Base-by-base conservation (phyloP, 1,140 invertebrate species). In the Solenopsis fugax region DNA sequence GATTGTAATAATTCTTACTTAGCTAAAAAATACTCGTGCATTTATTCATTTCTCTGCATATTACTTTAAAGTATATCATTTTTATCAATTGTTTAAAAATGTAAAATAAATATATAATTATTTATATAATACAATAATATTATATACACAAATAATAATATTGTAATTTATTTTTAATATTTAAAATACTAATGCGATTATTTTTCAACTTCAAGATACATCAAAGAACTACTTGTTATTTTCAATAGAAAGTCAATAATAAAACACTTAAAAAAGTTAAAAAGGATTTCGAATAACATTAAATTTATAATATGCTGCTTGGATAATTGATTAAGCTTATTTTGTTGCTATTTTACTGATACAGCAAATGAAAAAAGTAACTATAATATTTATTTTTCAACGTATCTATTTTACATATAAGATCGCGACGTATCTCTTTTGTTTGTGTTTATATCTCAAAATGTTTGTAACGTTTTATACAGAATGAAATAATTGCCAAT, bases 71-170 rank as follows among this genome's bases (percentile, higher is more conserved):
- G 29, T 62, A 9, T 64, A 64, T 34, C 34, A 7, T 64, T 64
- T 37, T 13, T 37, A 34, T 2, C 37, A 65, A 65, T 65, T 41
- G 7, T 65, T 6, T 65, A 65, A 41, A 65, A 10, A 41, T 10
- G 13, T 69, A 69, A 48, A 69, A 69, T 48, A 71, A 71, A 24
- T 50, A 50, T 24, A 71, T 24, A 71, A 41, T n/a, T 71, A 6
- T 71, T 50, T 18, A 16, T 4, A 34, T 71, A 50, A 16, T 18
- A n/a, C 2, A 71, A 67, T 62, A 18, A 65, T n/a, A 21, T 69
- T 13, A 41, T 37, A 24, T 71, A 41, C 29, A 29, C 29, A 29
- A 29, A 41, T 41, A 41, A 41, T 5, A 41, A 41, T 41, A 41
- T 6, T 24, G 41, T 16, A 71, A 52, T 34, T 13, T 52, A 72